These are phyloP conservation scores for Hirudinaria manillensis DNA, from an alignment of 2,888 invertebrate genomes.

Conservation along the genomic window DNA sequence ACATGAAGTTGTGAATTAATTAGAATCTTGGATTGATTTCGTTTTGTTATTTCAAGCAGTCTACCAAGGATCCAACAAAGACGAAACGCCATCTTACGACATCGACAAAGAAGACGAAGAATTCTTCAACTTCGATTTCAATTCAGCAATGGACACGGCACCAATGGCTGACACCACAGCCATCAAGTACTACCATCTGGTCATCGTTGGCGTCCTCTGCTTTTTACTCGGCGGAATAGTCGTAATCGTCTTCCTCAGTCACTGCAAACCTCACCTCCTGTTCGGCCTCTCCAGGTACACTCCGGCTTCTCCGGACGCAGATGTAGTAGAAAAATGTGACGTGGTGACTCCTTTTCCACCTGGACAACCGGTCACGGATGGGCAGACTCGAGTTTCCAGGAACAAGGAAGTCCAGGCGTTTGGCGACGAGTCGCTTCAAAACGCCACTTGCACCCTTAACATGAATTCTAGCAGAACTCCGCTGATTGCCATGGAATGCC, in stretches of 20 bases:
- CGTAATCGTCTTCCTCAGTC: slow-evolving; percentile 13
- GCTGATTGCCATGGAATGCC: background rate
- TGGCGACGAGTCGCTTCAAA: background rate
- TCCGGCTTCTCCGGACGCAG: background rate
- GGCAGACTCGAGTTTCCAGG: too few relatives aligned
- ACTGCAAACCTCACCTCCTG: slow-evolving; percentile 1
- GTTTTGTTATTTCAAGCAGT: too few relatives aligned
- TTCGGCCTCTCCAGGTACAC: background rate
- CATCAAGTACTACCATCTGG: slow-evolving; percentile 4
- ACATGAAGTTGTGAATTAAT: too few relatives aligned
- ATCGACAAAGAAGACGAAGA: too few relatives aligned
- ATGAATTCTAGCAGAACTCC: slow-evolving; percentile 3
- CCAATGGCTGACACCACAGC: background rate
- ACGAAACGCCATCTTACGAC: too few relatives aligned
- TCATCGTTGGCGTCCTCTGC: slow-evolving; percentile 3
- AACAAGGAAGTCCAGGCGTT: background rate
- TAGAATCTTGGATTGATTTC: too few relatives aligned
- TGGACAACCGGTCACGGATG: background rate
- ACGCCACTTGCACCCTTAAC: background rate
- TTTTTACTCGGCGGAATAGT: background rate
- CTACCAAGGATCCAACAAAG: too few relatives aligned
- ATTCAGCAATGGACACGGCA: too few relatives aligned
- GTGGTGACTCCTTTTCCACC: background rate
- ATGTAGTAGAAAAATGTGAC: slow-evolving; percentile 4
- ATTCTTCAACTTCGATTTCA: too few relatives aligned